phyloP scores from a whole-genome alignment of 2,797 vertebrate species.

The Adrianichthys oophorus region DNA sequence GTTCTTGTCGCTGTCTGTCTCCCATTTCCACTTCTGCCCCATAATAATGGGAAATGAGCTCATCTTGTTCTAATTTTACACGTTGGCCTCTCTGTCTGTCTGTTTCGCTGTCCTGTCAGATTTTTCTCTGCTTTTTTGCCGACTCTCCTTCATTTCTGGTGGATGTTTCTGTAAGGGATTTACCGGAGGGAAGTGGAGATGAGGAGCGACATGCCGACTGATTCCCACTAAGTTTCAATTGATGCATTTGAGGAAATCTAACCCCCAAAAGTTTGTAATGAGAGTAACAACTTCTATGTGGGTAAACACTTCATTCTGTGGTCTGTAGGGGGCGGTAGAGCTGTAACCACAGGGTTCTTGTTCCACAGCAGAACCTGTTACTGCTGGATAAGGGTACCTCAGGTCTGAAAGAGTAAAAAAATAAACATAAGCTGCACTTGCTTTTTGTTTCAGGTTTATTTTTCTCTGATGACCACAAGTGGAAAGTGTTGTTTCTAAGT shows the following conservation, averaged over 20 bases:
- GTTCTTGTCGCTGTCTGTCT: conserved; percentile 35
- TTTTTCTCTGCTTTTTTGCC: conserved; percentile 37
- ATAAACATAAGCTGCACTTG: conserved; percentile 45
- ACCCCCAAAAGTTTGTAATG: conserved; percentile 70
- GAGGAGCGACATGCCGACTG: conserved; percentile 68
- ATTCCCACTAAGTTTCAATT: conserved; percentile 69
- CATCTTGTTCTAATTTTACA: conserved; percentile 70
- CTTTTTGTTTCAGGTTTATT: conserved; percentile 41
- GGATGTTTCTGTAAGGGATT: conserved; percentile 56
- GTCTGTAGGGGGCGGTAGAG: conserved; percentile 61
- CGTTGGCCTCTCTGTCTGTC: conserved; percentile 46
- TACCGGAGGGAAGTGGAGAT: conserved; percentile 50
- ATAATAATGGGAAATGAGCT: conserved; percentile 73
- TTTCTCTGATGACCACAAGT: conserved; percentile 57
- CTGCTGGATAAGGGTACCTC: too few species aligned
- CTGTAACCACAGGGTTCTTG: conserved; percentile 1
- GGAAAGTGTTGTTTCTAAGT: conserved; percentile 54
- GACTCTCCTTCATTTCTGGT: conserved; percentile 48
- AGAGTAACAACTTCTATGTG: conserved; percentile 56
- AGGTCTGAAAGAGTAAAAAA: conserved; percentile 24
- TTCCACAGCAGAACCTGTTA: too few species aligned
- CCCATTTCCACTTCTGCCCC: conserved; percentile 65
- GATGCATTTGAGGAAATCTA: conserved; percentile 67
- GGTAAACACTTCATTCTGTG: conserved; percentile 8
- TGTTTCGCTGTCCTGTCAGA: conserved; percentile 22